Base-by-base conservation (phyloP, 1,140 invertebrate species). In the Lepidotrigona ventralis region DNA sequence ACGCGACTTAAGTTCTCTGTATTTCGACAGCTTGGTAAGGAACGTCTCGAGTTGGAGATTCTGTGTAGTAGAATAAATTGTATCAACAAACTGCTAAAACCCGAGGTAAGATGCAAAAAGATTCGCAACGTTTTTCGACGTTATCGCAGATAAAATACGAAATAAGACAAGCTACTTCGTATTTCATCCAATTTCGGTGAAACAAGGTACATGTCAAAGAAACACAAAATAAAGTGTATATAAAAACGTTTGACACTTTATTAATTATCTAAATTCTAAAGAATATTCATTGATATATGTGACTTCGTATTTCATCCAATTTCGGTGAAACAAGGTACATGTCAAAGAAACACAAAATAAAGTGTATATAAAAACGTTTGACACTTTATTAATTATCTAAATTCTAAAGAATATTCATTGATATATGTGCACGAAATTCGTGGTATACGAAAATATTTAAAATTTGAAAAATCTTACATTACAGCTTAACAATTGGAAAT, bases 21-120 rank as follows among this genome's bases (percentile, higher is more conserved):
- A n/a, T 87, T 86, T 72, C 46, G 54, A 84, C 85, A 94, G 93
- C 71, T 93, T 72, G 86, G 84, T 77, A 93, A 94, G 85, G 92
- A 93, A 81, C 87, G 88, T 69, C 84, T 93, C 77, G 91, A 94
- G 84, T 84, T 93, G 74, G 93, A 93, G 82, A 90, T 93, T 85
- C 86, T 93, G 85, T 91, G 91, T 74, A 92, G 92, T 85, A 89
- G 91, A 82, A 90, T 93, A 87, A 91, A 90, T n/a, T 92, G 92
- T 86, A 91, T 93, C 80, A 90, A 86, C 75, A 91, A 92, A 75
- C 89, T 94, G 74, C 86, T 93, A 60, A 90, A 90, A 78, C 88
- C 90, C 39, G 89, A 91, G 91, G 92, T 93, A 90, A 91, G 39
- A 70, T 14, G 69, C 26, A 26, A 26, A 71, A 71, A 71, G 51